phyloP scores from a whole-genome alignment of 2,797 vertebrate species.

The Danio tinwini region DNA sequence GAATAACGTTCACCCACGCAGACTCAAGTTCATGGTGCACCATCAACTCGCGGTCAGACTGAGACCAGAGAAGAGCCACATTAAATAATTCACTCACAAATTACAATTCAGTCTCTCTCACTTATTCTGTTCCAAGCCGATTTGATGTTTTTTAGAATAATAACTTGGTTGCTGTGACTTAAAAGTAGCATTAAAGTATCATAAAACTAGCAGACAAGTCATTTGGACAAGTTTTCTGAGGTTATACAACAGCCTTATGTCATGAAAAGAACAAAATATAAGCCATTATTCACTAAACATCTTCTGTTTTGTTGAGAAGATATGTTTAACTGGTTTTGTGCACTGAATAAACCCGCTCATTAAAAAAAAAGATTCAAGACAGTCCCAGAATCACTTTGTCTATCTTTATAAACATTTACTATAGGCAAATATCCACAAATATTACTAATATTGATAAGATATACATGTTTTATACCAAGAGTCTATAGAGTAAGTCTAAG shows the following conservation, averaged over 20 bases:
- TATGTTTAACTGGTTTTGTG: not conserved
- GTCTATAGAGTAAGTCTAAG: too few species aligned
- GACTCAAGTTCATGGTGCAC: not conserved
- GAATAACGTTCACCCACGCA: constrained; percentile 39
- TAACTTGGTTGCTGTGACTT: not conserved
- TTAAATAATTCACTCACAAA: not conserved
- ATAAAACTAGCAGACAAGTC: not conserved
- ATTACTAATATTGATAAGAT: too few species aligned
- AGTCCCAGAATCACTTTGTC: too few species aligned
- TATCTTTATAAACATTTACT: too few species aligned
- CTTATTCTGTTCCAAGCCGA: not conserved
- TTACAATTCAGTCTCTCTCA: not conserved
- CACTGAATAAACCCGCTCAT: not conserved
- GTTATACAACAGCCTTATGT: not conserved
- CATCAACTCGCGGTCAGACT: constrained; percentile 15
- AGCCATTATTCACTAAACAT: not conserved
- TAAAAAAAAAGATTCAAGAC: not conserved
- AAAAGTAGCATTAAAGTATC: not conserved
- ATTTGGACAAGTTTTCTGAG: not conserved
- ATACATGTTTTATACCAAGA: too few species aligned
- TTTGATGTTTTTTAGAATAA: not conserved
- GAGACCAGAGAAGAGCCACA: not conserved
- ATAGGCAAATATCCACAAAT: too few species aligned
- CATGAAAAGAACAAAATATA: not conserved
- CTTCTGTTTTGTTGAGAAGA: not conserved